These are phyloP conservation scores for Myiotriccus ornatus DNA, from an alignment of 2,797 vertebrate genomes.

Conservation along the genomic window DNA sequence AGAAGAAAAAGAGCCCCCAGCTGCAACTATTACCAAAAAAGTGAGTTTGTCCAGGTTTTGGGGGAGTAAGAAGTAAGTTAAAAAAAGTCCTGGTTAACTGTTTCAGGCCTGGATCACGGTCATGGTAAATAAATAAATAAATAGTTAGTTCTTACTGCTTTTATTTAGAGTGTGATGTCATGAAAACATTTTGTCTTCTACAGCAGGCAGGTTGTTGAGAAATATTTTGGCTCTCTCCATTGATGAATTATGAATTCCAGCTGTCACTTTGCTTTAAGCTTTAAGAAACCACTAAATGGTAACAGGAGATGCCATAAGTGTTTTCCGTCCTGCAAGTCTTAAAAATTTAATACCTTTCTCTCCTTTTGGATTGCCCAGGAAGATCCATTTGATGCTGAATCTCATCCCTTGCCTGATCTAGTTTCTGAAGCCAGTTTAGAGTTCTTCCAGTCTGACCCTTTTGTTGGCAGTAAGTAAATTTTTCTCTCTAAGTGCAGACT, in stretches of 20 bases:
- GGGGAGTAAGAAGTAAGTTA: background rate
- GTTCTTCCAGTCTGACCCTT: slow-evolving; percentile 95
- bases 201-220: background rate
- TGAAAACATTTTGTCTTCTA: background rate
- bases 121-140: background rate
- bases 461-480: slow-evolving; percentile 89
- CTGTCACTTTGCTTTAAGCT: background rate
- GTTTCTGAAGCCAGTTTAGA: slow-evolving; percentile 84
- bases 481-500: slow-evolving; percentile 17
- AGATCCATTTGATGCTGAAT: slow-evolving; percentile 83
- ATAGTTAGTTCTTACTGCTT: background rate
- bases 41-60: slow-evolving; percentile 35
- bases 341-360: background rate
- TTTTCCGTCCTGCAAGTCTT: background rate
- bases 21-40: slow-evolving; percentile 59
- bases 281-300: background rate
- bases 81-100: background rate
- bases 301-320: background rate
- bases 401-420: slow-evolving; percentile 75
- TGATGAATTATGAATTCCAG: background rate
- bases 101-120: background rate
- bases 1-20: slow-evolving; percentile 72
- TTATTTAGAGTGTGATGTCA: background rate
- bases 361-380: slow-evolving; percentile 71
- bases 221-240: background rate